Base-by-base conservation (phyloP, 1,140 invertebrate species). In the Ericerus pela region DNA sequence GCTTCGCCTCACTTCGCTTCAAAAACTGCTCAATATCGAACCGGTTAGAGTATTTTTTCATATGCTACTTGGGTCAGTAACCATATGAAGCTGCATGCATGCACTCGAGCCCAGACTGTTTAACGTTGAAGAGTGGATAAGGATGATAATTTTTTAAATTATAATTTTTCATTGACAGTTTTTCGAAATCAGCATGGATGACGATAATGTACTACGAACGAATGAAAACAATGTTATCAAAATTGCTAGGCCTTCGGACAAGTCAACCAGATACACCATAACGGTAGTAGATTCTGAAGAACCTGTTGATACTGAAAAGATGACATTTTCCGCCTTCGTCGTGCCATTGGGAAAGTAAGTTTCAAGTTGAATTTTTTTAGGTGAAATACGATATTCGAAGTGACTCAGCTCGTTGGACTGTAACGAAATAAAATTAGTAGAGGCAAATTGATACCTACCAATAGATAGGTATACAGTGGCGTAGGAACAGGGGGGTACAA, bases 261-360 rank as follows among this genome's bases (percentile, higher is more conserved):
- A 75, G 47, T 65, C 65, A 38, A 77, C 82, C 1, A 68, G 80
- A 54, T 81, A 82, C 70, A 78, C 79, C 53, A 65, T 96, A 63
- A 78, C 84, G 68, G 73, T 96, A 14, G 76, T 92, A 0, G 90
- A 96, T 69, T 76, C 78, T 66, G 71, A 75, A 26, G 64, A 68
- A n/a, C 62, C 70, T 59, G 55, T 65, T 65, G 55, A 67, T 62
- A 33, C 64, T 58, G 56, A 53, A 55, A 33, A 58, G 30, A 65
- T 63, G 62, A 63, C 76, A 62, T 92, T 87, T 73, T 88, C 84
- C 0, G 84, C 85, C 1, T 96, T 96, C 67, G 88, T 97, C 67
- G 91, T 96, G 12, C 91, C 92, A 4, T 85, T 93, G 71, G 91
- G 92, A 65, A 84, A 88, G 88, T 91, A 71, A 72, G 71, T 56